phyloP scores from a whole-genome alignment of 2,888 invertebrate genomes.

The Rhaphigaster nebulosa region DNA sequence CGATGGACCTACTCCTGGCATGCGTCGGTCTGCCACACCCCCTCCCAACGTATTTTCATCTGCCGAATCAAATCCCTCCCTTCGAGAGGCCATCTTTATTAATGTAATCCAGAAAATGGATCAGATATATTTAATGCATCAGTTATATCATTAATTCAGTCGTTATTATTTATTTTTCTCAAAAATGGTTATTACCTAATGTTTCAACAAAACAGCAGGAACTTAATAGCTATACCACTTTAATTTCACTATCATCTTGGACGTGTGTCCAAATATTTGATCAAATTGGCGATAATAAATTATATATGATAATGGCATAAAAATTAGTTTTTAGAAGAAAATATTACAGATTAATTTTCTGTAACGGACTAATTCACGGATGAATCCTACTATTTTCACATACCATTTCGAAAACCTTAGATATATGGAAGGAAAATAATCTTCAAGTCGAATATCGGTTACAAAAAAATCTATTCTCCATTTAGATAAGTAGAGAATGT shows the following conservation, averaged over 20 bases:
- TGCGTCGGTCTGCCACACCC: constrained; percentile 11
- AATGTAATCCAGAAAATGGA: neutral
- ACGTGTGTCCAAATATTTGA: too few species aligned
- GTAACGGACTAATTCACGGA: too few species aligned
- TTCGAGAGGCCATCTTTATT: neutral
- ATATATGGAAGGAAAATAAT: neutral
- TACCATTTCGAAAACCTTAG: neutral
- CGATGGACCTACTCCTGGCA: constrained; percentile 16
- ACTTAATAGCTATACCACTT: neutral
- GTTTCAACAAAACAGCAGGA: neutral
- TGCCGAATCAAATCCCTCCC: neutral
- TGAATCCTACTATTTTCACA: neutral
- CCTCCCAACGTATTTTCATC: neutral
- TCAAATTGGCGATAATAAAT: neutral
- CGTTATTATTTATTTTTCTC: neutral
- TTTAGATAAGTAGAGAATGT: constrained; percentile 27
- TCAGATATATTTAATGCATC: neutral
- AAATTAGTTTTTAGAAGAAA: too few species aligned
- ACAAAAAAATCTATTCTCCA: constrained; percentile 43
- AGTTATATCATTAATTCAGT: neutral
- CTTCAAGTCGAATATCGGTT: neutral
- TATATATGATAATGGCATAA: too few species aligned
- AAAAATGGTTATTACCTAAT: neutral
- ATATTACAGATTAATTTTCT: too few species aligned
- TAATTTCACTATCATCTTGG: too few species aligned